A percentile compares a stretch with the other conserved stretches of the same genome.
Evolutionary conservation across 2,113 vertebrate species (phyloP).

Genomic region (Parotia lawesii): DNA sequence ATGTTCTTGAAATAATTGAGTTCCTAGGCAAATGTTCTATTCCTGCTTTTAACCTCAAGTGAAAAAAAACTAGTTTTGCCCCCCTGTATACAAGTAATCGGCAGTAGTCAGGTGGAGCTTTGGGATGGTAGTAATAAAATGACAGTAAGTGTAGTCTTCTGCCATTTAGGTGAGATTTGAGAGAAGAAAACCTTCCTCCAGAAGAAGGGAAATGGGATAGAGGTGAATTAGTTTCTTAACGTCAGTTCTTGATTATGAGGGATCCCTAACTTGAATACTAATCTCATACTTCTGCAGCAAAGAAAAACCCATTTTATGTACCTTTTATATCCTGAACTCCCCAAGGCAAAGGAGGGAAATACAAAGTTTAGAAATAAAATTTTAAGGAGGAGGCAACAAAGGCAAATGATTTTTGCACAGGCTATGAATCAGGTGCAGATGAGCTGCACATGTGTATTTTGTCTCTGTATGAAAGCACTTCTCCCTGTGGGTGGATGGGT

Average conservation of each 20-base stretch:
- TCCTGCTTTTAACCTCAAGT: background rate
- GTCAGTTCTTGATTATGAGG: background rate
- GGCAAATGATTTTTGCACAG: background rate
- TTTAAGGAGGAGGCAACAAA: background rate
- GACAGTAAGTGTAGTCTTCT: background rate
- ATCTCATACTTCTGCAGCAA: background rate
- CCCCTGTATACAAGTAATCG: background rate
- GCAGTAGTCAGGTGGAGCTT: background rate
- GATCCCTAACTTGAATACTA: background rate
- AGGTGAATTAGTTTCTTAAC: background rate
- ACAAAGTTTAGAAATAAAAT: background rate
- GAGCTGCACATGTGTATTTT: background rate
- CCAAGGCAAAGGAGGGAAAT: background rate
- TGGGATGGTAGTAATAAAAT: background rate
- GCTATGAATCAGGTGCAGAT: background rate
- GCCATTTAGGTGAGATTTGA: background rate
- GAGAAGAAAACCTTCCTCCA: background rate
- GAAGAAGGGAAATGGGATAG: background rate
- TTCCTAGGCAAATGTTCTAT: background rate
- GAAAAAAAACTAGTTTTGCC: background rate
- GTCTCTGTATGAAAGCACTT: background rate
- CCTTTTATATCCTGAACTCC: background rate
- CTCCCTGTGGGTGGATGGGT: background rate
- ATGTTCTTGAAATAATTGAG: background rate
- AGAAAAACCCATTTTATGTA: background rate